Evolutionary conservation across 2,797 vertebrate species (phyloP).

Genomic region (Periophthalmus magnuspinnatus): DNA sequence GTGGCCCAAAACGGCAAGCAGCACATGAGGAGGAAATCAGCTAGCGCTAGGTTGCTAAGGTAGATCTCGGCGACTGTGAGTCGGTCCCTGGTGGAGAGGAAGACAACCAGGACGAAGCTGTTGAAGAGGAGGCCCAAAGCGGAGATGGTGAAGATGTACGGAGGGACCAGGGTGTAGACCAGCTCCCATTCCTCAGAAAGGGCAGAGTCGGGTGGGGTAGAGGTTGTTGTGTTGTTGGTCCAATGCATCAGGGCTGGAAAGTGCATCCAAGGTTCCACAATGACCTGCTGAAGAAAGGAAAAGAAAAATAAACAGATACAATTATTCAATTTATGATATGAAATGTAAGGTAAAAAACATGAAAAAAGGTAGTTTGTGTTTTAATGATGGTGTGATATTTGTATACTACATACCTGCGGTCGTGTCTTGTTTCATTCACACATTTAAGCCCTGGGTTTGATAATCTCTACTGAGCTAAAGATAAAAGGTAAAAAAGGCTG

Average conservation of each 20-base stretch:
- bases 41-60: slow-evolving; percentile 85
- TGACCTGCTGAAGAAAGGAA: slow-evolving; percentile 33
- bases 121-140: slow-evolving; percentile 81
- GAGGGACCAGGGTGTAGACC: slow-evolving; percentile 64
- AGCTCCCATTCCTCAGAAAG: slow-evolving; percentile 65
- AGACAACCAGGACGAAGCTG: slow-evolving; percentile 81
- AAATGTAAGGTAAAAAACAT: too few relatives aligned
- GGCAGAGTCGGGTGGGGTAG: slow-evolving; percentile 7
- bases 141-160: slow-evolving; percentile 72
- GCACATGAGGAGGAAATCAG: slow-evolving; percentile 83
- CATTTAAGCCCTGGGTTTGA: too few relatives aligned
- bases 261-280: slow-evolving; percentile 49
- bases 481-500: too few relatives aligned
- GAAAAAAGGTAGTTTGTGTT: too few relatives aligned
- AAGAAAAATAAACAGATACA: neutral
- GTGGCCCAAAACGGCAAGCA: slow-evolving; percentile 90
- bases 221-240: slow-evolving; percentile 46
- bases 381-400: too few relatives aligned
- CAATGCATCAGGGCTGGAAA: slow-evolving; percentile 11
- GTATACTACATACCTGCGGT: too few relatives aligned
- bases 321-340: too few relatives aligned
- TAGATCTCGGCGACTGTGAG: slow-evolving; percentile 90
- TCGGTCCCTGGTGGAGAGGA: slow-evolving; percentile 77
- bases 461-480: too few relatives aligned
- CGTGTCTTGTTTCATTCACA: too few relatives aligned